phyloP scores from a whole-genome alignment of 2,888 invertebrate species.

The Leucophenga maculata region DNA sequence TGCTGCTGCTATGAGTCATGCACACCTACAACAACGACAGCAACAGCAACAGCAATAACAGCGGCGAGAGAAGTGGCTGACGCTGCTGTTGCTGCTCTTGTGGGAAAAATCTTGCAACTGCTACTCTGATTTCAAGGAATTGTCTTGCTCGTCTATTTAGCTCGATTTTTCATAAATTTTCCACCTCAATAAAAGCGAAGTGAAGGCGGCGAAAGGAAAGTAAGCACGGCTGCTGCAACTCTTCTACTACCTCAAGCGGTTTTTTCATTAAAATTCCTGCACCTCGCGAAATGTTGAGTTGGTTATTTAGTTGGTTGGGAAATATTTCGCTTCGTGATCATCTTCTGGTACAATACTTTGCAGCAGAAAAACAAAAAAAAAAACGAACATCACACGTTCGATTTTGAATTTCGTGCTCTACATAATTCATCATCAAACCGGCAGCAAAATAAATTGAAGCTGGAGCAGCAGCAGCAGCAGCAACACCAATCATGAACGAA shows the following conservation, averaged over 20 bases:
- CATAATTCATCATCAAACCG: conserved; percentile 70
- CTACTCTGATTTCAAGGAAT: conserved; percentile 20
- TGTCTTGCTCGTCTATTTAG: conserved; percentile 5
- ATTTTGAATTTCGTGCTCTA: conserved; percentile 67
- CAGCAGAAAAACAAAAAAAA: no score
- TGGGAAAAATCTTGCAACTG: not conserved
- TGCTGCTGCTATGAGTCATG: not conserved
- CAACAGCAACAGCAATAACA: not conserved
- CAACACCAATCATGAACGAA: not conserved
- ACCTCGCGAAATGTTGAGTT: conserved; percentile 3
- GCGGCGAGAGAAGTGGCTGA: no score
- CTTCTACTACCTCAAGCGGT: conserved; percentile 9
- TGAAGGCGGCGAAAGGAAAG: not conserved
- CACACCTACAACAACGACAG: not conserved
- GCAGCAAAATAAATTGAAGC: conserved; percentile 47
- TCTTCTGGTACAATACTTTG: conserved; percentile 34
- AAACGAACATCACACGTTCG: conserved; percentile 51
- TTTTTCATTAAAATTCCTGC: conserved; percentile 24
- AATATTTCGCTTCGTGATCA: conserved; percentile 29
- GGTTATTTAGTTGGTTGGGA: conserved; percentile 1
- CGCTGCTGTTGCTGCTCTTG: not conserved
- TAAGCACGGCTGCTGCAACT: not conserved
- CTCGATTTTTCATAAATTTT: conserved; percentile 17
- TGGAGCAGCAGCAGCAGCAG: conserved; percentile 37
- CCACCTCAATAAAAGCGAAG: conserved; percentile 1